Conservation (phyloP, 2,888 invertebrate genomes). For the Vanessa cardui region DNA sequence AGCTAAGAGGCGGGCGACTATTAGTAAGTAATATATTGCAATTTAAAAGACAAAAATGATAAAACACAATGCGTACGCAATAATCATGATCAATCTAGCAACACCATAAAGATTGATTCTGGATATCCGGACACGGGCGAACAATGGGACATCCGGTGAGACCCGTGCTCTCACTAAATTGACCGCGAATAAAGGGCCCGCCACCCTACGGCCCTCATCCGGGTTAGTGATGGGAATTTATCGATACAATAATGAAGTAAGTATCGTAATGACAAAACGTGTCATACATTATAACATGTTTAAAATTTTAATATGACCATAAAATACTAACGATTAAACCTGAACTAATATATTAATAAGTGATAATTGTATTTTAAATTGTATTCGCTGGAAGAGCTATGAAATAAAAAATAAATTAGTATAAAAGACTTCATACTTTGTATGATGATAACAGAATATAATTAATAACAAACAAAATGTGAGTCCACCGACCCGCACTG, state of each 20-base stretch:
- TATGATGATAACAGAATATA: no score
- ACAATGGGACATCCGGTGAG: constrained; percentile 56
- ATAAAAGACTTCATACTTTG: no score
- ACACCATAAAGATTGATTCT: constrained; percentile 8
- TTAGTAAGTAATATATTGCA: no score
- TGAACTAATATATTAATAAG: not conserved
- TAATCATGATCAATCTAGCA: constrained; percentile 1
- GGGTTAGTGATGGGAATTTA: constrained; percentile 49
- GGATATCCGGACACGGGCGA: constrained; percentile 10
- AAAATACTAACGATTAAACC: no score
- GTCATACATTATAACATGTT: no score
- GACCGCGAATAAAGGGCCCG: constrained; percentile 55
- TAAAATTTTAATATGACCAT: no score
- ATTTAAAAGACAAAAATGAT: no score
- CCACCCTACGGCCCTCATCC: constrained; percentile 63
- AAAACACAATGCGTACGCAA: not conserved
- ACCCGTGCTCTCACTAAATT: constrained; percentile 58
- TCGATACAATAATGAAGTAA: constrained; percentile 20
- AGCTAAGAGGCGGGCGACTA: no score
- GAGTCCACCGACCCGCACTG: no score
- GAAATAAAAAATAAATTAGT: no score
- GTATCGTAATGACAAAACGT: not conserved
- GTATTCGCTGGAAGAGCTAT: no score
- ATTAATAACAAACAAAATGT: no score
- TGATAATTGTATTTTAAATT: not conserved